Evolutionary conservation across 2,797 vertebrate species (phyloP), one percentile per base, ranked within the genome.

Genomic region (Lithobates sylvaticus): DNA sequence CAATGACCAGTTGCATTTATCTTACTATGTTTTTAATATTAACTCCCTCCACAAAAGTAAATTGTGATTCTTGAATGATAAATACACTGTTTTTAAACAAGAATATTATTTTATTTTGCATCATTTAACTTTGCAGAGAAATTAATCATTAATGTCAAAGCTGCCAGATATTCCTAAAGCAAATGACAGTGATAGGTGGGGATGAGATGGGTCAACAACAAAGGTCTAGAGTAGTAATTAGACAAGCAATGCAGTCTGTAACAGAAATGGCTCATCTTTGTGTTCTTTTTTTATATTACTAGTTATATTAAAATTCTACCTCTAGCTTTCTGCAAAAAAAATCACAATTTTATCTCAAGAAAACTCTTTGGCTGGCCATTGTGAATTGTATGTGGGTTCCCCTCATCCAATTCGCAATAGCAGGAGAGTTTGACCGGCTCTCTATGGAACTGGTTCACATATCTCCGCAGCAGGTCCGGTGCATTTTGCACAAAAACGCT

Each of bases 111-210:
- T 78, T 75, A 42, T 68, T 73, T 34, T 86, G 85, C 80, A 83
- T 78, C 85, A 86, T 68, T 86, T 83, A 83, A 73, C 80, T 65
- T 47, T 70, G 39, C 27, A 67, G 67, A 83, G 78, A 71, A 73
- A 86, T 78, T 73, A 86, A 83, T 86, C 80, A 86, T 78, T 83
- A 83, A 67, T 68, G 68, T 86, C 85, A 83, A 78, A 83, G 21
- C 80, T 86, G 85, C 74, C 85, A 78, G 36, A 16, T 67, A 77
- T 73, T 83, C 69, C 27, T 39, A 73, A 77, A 73, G 68, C 82
- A 78, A 86, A 50, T 86, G 85, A 86, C 85, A 83, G 80, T 78
- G 85, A 83, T 86, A 83, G 54, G 74, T 72, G 50, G 54, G 68
- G 77, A 77, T 72, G 65, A 83, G 82, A 78, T 32, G 75, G 85